These are phyloP conservation scores for Toxotes lorentzi DNA, from an alignment of 2,797 vertebrate genomes.

Conservation along the genomic window DNA sequence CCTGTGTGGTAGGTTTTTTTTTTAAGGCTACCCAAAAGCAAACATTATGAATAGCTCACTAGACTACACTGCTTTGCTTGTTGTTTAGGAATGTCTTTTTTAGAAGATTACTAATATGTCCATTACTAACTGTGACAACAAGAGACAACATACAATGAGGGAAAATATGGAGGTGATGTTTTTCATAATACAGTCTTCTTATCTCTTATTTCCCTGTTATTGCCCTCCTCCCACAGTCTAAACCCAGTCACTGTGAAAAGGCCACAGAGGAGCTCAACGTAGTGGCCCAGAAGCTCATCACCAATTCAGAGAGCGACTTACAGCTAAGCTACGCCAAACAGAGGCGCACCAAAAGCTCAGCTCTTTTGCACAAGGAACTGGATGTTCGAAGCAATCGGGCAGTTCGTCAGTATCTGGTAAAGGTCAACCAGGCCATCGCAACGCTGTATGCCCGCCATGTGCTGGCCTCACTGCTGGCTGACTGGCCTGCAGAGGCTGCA, in stretches of 20 bases:
- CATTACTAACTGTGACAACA: background rate
- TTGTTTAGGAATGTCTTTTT: background rate
- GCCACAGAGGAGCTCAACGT: slow-evolving; percentile 94
- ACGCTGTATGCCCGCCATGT: slow-evolving; percentile 96
- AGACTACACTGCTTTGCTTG: background rate
- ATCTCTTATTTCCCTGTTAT: background rate
- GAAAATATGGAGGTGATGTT: background rate
- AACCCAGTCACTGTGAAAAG: slow-evolving; percentile 91
- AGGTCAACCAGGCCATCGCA: slow-evolving; percentile 95
- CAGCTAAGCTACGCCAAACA: slow-evolving; percentile 98
- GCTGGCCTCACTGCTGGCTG: slow-evolving; percentile 91
- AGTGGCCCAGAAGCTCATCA: slow-evolving; percentile 96
- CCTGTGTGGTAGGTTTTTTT: slow-evolving; percentile 87
- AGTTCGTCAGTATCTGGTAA: slow-evolving; percentile 93
- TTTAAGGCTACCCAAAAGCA: background rate
- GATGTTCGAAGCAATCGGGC: slow-evolving; percentile 93
- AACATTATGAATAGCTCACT: background rate
- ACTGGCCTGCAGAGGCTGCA: slow-evolving; percentile 90
- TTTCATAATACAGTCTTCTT: background rate
- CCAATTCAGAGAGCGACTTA: slow-evolving; percentile 94
- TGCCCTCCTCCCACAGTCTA: slow-evolving; percentile 83
- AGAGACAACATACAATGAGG: background rate
- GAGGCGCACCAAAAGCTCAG: slow-evolving; percentile 93
- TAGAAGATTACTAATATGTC: background rate
- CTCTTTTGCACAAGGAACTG: slow-evolving; percentile 95